These are phyloP conservation scores for Bellardia pandia DNA, from an alignment of 2,888 invertebrate species.

Conservation along the genomic window DNA sequence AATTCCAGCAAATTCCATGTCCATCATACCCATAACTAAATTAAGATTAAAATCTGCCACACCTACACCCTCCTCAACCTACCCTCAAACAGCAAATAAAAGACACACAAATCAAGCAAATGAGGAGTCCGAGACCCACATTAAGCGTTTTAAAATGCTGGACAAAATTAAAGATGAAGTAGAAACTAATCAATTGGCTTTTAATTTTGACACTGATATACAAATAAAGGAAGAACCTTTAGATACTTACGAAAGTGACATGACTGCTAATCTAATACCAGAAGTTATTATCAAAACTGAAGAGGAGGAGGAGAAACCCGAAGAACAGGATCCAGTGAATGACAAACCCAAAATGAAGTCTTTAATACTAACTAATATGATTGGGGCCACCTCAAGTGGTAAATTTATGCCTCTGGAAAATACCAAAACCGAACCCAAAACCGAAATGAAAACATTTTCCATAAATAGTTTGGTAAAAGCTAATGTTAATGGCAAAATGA, in stretches of 20 bases:
- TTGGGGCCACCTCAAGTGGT: conserved; percentile 60
- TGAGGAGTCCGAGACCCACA: not conserved
- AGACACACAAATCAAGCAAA: conserved; percentile 7
- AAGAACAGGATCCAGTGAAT: not conserved
- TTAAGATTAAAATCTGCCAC: conserved; percentile 65
- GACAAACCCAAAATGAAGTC: conserved; percentile 43
- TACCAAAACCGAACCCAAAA: not conserved
- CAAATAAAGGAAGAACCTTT: conserved; percentile 76
- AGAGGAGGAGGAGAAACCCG: conserved; percentile 42
- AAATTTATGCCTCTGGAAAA: conserved; percentile 66
- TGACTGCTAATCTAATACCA: conserved; percentile 42
- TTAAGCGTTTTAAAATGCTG: conserved; percentile 47
- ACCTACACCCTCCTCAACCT: not conserved
- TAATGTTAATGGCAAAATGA: conserved; percentile 30
- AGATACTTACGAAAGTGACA: conserved; percentile 55
- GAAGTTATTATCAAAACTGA: conserved; percentile 69
- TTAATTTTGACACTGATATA: conserved; percentile 47
- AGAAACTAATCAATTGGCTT: conserved; percentile 8
- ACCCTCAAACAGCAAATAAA: conserved; percentile 29
- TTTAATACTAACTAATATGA: conserved; percentile 62
- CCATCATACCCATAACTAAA: conserved; percentile 50
- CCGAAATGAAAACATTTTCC: conserved; percentile 45
- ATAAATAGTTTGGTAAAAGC: conserved; percentile 37
- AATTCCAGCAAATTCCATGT: conserved; percentile 16
- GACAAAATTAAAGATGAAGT: conserved; percentile 48